Evolutionary conservation across 2,113 vertebrate species (phyloP).

Genomic region (Phocoena phocoena): DNA sequence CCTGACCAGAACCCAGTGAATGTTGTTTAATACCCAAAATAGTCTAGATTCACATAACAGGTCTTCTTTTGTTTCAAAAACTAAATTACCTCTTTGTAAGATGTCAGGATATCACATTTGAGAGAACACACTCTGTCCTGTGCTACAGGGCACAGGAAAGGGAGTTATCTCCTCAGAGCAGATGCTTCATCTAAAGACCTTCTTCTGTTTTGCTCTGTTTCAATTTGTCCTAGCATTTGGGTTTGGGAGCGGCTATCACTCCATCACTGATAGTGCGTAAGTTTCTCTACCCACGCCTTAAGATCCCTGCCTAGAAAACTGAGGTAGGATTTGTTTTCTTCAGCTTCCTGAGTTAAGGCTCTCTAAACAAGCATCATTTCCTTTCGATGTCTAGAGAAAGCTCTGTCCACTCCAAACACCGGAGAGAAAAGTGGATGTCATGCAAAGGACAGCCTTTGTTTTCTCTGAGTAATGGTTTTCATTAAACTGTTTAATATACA

Average conservation of each 20-base stretch:
- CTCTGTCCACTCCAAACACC: background rate
- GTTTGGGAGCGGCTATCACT: background rate
- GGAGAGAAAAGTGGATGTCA: background rate
- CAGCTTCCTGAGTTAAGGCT: background rate
- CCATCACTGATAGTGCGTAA: background rate
- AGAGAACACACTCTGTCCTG: conserved; percentile 8
- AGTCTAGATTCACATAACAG: conserved; percentile 49
- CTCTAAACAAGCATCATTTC: background rate
- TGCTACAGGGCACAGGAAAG: background rate
- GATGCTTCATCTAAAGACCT: background rate
- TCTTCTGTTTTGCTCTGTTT: background rate
- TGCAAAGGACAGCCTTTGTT: background rate
- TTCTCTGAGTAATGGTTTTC: background rate
- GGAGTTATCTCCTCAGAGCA: background rate
- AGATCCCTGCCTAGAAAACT: background rate
- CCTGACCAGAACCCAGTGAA: conserved; percentile 46
- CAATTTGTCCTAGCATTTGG: background rate
- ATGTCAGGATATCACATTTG: background rate
- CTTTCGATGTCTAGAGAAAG: background rate
- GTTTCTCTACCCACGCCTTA: background rate
- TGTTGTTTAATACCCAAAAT: conserved; percentile 26
- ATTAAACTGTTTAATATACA: background rate
- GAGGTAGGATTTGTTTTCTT: background rate
- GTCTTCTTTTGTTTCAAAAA: conserved; percentile 64
- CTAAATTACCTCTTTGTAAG: conserved; percentile 66